Evolutionary conservation across 2,113 vertebrate species (phyloP).

Genomic region (Antennarius striatus): DNA sequence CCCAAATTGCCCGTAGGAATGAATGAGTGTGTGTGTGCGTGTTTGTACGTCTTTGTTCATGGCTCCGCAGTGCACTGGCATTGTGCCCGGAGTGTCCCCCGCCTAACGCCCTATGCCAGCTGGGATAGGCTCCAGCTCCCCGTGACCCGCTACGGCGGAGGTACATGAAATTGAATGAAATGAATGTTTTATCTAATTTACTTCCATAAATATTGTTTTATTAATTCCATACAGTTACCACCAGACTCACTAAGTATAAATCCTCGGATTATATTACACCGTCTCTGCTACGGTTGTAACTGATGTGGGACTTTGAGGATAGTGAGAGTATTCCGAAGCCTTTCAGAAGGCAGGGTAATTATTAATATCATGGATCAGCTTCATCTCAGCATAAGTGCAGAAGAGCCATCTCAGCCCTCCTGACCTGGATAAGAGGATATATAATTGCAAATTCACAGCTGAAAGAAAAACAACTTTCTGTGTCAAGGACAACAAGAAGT

Average conservation of each 20-base stretch:
- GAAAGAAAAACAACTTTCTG: slow-evolving; percentile 28
- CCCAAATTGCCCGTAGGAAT: no score
- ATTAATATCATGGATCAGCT: slow-evolving; percentile 21
- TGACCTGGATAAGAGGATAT: slow-evolving; percentile 58
- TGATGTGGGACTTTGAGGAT: slow-evolving; percentile 10
- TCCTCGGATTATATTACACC: slow-evolving; percentile 7
- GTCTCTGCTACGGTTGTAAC: slow-evolving; percentile 7
- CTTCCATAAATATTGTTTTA: no score
- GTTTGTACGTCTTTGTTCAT: no score
- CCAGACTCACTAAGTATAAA: not conserved
- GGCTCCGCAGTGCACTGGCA: no score
- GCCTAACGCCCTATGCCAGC: no score
- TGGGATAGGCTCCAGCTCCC: no score
- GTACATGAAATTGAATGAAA: no score
- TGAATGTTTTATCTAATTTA: no score
- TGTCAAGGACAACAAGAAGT: slow-evolving; percentile 48
- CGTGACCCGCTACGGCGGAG: no score
- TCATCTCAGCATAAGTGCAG: slow-evolving; percentile 30
- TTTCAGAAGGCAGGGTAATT: slow-evolving; percentile 21
- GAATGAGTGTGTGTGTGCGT: no score
- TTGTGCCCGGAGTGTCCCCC: no score
- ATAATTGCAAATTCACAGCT: slow-evolving; percentile 53
- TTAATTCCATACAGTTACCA: slow-evolving; percentile 6
- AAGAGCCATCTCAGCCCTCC: slow-evolving; percentile 42
- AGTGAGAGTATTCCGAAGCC: no score